These are phyloP conservation scores for Anadara kagoshimensis DNA, from an alignment of 1,140 invertebrate species.

Conservation along the genomic window DNA sequence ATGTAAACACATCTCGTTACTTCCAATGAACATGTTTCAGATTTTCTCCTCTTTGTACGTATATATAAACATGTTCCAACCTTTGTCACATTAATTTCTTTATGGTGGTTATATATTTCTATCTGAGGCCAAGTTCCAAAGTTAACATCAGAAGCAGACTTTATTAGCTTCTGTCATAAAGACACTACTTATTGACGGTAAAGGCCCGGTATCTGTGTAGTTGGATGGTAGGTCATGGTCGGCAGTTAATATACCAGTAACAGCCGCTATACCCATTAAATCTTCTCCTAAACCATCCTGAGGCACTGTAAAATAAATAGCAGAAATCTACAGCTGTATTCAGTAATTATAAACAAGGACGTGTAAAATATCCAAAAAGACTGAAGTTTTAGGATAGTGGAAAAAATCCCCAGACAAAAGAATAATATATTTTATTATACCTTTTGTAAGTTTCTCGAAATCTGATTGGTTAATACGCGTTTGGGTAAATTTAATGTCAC, in stretches of 20 bases:
- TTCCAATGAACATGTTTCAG: too few relatives aligned
- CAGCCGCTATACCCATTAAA: slow-evolving; percentile 55
- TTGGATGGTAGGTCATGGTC: slow-evolving; percentile 61
- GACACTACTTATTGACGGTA: slow-evolving; percentile 66
- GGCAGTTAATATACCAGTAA: slow-evolving; percentile 57
- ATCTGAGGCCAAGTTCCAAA: too few relatives aligned
- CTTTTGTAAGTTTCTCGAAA: too few relatives aligned
- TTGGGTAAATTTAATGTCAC: too few relatives aligned
- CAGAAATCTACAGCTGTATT: neutral
- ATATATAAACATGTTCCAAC: too few relatives aligned
- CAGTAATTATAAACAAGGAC: neutral
- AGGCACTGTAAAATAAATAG: slow-evolving; percentile 12
- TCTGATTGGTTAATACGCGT: too few relatives aligned
- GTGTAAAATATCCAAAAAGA: neutral
- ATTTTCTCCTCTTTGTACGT: too few relatives aligned
- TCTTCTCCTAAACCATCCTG: slow-evolving; percentile 49
- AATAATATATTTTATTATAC: too few relatives aligned
- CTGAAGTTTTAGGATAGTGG: neutral
- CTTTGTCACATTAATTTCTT: too few relatives aligned
- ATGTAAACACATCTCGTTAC: too few relatives aligned
- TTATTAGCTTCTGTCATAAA: slow-evolving; percentile 48
- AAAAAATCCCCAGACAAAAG: neutral
- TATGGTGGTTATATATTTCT: too few relatives aligned
- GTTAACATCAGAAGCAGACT: neutral
- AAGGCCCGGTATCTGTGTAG: slow-evolving; percentile 58